Percentiles rank a stretch among this genome's conserved stretches.
Evolutionary conservation across 1,140 invertebrate genomes (phyloP).

Genomic region (Dinoponera quadriceps): DNA sequence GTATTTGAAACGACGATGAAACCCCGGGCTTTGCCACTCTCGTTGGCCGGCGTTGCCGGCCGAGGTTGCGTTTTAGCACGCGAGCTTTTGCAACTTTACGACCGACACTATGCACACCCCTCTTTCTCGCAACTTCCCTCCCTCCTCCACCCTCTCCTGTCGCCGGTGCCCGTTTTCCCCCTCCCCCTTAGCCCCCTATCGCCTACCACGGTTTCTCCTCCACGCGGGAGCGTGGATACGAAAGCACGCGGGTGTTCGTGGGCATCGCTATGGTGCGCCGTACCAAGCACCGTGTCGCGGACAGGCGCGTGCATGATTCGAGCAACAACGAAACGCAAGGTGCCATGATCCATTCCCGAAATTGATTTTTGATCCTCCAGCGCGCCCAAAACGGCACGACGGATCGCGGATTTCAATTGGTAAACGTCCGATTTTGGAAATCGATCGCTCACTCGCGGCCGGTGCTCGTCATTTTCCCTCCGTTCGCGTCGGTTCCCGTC

Average conservation of each 20-base stretch:
- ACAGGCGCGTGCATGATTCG: constrained; percentile 53
- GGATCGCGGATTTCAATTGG: constrained; percentile 5
- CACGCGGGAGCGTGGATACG: constrained; percentile 27
- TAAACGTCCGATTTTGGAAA: background rate
- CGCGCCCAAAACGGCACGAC: too few species aligned
- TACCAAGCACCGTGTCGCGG: constrained; percentile 59
- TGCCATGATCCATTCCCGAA: constrained; percentile 24
- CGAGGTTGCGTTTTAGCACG: constrained; percentile 60
- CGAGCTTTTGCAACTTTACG: constrained; percentile 67
- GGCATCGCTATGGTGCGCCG: constrained; percentile 56
- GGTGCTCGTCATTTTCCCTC: too few species aligned
- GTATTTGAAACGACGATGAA: constrained; percentile 61
- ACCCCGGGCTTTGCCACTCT: constrained; percentile 61
- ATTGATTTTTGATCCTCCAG: constrained; percentile 43
- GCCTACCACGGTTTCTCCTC: background rate
- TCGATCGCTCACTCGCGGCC: too few species aligned
- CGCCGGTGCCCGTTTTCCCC: background rate
- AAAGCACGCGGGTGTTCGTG: constrained; percentile 54
- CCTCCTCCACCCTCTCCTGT: too few species aligned
- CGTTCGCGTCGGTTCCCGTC: too few species aligned
- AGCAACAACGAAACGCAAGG: constrained; percentile 46
- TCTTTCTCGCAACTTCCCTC: constrained; percentile 21
- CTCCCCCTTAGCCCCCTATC: background rate
- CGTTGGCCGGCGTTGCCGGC: constrained; percentile 49
- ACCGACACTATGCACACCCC: constrained; percentile 57